Evolutionary conservation across 2,797 vertebrate genomes (phyloP).

Genomic region (Gymnoscopelus microlampas): DNA sequence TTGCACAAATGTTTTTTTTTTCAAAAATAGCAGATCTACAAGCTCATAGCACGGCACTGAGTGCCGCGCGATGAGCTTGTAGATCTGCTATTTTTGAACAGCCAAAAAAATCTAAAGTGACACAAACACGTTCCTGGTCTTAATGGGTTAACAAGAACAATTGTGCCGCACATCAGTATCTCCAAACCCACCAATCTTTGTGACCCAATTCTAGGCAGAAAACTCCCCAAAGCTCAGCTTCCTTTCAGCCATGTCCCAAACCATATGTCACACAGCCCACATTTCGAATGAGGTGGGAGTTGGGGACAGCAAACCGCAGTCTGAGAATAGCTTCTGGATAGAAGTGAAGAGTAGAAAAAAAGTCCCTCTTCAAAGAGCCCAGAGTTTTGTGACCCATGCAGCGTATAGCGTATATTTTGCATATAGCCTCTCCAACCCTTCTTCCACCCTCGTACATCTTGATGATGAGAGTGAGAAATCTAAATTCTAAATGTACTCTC

Average conservation of each 20-base stretch:
- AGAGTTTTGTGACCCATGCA: slow-evolving; percentile 26
- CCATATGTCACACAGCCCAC: slow-evolving; percentile 61
- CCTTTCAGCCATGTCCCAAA: slow-evolving; percentile 43
- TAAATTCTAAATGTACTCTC: slow-evolving; percentile 58
- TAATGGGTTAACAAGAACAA: too few relatives aligned
- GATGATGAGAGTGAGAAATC: slow-evolving; percentile 52
- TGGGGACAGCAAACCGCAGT: slow-evolving; percentile 39
- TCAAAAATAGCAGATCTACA: too few relatives aligned
- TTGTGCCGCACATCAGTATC: not conserved
- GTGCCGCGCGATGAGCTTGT: too few relatives aligned
- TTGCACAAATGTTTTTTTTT: too few relatives aligned
- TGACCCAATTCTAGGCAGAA: slow-evolving; percentile 63
- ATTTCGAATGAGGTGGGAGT: slow-evolving; percentile 51
- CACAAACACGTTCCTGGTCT: too few relatives aligned
- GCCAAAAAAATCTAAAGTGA: too few relatives aligned
- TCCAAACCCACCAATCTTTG: slow-evolving; percentile 30
- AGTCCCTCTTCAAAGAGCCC: slow-evolving; percentile 26
- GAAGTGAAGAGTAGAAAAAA: slow-evolving; percentile 37
- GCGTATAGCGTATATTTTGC: not conserved
- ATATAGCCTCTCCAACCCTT: not conserved
- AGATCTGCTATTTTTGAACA: too few relatives aligned
- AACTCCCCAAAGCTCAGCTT: slow-evolving; percentile 47
- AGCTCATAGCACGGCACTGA: too few relatives aligned
- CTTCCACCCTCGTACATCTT: slow-evolving; percentile 15
- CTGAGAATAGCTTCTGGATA: slow-evolving; percentile 33